Evolutionary conservation across 2,113 vertebrate genomes (phyloP), one percentile per base, ranked within the genome.

Genomic region (Ptilorrhoa leucosticta): DNA sequence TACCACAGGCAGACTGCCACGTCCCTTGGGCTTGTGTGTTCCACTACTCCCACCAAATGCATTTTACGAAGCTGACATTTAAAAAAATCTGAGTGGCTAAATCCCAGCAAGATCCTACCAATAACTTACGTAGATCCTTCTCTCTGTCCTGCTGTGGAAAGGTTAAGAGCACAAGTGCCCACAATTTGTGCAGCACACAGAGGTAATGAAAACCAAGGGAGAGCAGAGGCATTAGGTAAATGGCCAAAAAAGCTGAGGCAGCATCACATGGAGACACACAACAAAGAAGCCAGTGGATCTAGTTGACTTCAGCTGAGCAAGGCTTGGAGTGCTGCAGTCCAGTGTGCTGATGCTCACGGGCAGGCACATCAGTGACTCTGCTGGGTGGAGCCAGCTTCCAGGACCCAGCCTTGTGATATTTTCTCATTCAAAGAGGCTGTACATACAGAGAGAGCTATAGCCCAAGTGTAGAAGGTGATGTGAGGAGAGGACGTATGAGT

Each of bases 401-500:
- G 66, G 61, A 72, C 11, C 1, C 6, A 68, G 10, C 3, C 21
- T 31, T 84, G 45, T 66, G 15, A 14, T 27, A 40, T n/a, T 37
- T 77, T 63, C 56, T 50, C 26, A 58, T 81, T 61, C 47, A 33
- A 33, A 87, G 39, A 79, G 44, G 35, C 6, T 63, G 51, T 14
- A 21, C 44, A 11, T 30, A 39, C 20, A n/a, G 50, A 56, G 15
- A 26, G 13, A 90, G 11, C 15, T 50, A 24, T 12, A 78, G 83
- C 4, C 35, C 39, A 78, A 42, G 30, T 6, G 11, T 20, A 56
- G 48, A 75, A 82, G 51, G 20, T 69, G 68, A 68, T 33, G 21
- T 45, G 37, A 72, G 13, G 33, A 71, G 3, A 75, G 13, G 23
- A 71, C 0, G 0, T 18, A 39, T 3, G 24, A 50, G 54, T 5